A percentile compares a stretch with the other conserved stretches of the same genome.
Conservation (phyloP, 2,888 invertebrate species). For the Sinohyriopsis cumingii region DNA sequence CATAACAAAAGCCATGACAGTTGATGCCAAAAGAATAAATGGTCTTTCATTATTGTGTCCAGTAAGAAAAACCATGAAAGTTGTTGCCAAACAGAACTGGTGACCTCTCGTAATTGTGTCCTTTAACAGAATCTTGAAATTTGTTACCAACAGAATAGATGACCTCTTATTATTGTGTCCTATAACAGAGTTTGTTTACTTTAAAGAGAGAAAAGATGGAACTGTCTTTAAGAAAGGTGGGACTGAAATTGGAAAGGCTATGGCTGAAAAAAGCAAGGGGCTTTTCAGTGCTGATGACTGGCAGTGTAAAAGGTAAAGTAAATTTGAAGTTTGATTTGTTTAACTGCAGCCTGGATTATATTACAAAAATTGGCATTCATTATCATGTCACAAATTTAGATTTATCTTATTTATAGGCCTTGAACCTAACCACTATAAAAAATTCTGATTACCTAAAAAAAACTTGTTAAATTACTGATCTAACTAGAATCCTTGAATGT, state of each 20-base stretch:
- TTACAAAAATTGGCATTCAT: background rate
- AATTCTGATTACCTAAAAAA: background rate
- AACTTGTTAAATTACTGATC: too few species aligned
- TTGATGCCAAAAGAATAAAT: too few species aligned
- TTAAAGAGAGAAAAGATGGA: slow-evolving; percentile 67
- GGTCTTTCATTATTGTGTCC: too few species aligned
- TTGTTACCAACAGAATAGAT: too few species aligned
- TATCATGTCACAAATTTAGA: background rate
- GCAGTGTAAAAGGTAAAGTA: slow-evolving; percentile 93
- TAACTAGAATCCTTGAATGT: too few species aligned
- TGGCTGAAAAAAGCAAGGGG: slow-evolving; percentile 98
- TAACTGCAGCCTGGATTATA: background rate
- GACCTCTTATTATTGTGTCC: background rate
- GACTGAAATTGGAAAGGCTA: slow-evolving; percentile 97
- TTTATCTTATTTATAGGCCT: background rate
- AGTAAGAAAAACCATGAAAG: too few species aligned
- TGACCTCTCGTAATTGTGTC: too few species aligned
- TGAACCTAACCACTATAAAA: background rate
- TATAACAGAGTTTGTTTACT: slow-evolving; percentile 9
- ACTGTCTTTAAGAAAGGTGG: slow-evolving; percentile 73
- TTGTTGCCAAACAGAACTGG: too few species aligned
- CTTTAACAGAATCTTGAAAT: too few species aligned
- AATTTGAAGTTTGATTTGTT: background rate
- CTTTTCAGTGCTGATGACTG: slow-evolving; percentile 98
- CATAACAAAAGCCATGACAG: too few species aligned